Evolutionary conservation across 2,888 invertebrate species (phyloP).

Genomic region (Agonopterix alstromeriana): DNA sequence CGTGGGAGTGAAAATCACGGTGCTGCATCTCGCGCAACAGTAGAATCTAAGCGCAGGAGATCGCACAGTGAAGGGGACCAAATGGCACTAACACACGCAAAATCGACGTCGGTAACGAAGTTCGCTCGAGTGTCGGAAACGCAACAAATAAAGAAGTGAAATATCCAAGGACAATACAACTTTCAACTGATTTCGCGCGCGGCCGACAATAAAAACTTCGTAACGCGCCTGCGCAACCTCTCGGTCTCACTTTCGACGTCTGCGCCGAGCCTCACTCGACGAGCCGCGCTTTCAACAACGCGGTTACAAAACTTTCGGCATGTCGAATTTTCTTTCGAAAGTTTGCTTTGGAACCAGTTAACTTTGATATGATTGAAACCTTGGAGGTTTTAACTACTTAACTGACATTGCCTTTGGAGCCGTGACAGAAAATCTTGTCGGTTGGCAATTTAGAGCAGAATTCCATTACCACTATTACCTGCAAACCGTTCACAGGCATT

Average conservation of each 20-base stretch:
- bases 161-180: conserved; percentile 75
- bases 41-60: conserved; percentile 29
- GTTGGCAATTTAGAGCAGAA: conserved; percentile 5
- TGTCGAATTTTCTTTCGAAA: conserved; percentile 68
- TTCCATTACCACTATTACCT: conserved; percentile 14
- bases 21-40: conserved; percentile 6
- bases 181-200: conserved; percentile 76
- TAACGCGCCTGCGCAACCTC: conserved; percentile 73
- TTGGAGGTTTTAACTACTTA: conserved; percentile 3
- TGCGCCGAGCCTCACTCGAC: conserved; percentile 50
- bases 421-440: conserved; percentile 14
- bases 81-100: conserved; percentile 36
- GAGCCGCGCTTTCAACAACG: conserved; percentile 60
- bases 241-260: conserved; percentile 72
- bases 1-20: conserved; percentile 7
- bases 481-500: conserved; percentile 15
- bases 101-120: conserved; percentile 55
- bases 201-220: conserved; percentile 74
- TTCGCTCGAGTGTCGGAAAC: conserved; percentile 67
- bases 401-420: conserved; percentile 8
- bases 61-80: conserved; percentile 54
- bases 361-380: conserved; percentile 16
- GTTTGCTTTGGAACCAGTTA: conserved; percentile 43
- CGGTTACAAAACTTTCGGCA: conserved; percentile 62
- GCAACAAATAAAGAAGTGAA: conserved; percentile 72